Conservation (phyloP, 2,113 vertebrate genomes). For the Oryzias celebensis region DNA sequence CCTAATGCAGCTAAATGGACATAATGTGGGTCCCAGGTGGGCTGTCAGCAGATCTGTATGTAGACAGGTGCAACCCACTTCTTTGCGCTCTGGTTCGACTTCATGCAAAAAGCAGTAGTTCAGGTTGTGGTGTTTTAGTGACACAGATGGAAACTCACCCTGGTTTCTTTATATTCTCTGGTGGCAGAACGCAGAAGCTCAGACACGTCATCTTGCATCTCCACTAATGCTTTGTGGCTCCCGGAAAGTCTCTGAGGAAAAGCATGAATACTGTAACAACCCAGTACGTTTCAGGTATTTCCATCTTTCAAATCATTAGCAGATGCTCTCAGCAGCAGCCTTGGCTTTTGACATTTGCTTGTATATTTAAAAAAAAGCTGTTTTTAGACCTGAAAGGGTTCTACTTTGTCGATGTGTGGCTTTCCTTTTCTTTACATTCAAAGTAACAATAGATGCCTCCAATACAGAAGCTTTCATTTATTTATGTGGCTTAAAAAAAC, state of each 20-base stretch:
- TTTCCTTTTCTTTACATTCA: slow-evolving; percentile 19
- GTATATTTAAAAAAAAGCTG: neutral
- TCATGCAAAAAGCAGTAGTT: slow-evolving; percentile 27
- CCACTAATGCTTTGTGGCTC: slow-evolving; percentile 95
- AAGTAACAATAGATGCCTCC: slow-evolving; percentile 32
- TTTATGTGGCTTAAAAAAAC: slow-evolving; percentile 40
- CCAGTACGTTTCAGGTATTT: slow-evolving; percentile 4
- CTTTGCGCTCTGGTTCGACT: slow-evolving; percentile 24
- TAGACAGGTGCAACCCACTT: slow-evolving; percentile 49
- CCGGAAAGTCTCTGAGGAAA: slow-evolving; percentile 89
- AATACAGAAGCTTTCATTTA: slow-evolving; percentile 46
- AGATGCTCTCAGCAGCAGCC: neutral
- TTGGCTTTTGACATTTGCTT: slow-evolving; percentile 2
- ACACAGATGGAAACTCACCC: slow-evolving; percentile 75
- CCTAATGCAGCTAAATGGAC: slow-evolving; percentile 57
- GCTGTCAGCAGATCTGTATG: slow-evolving; percentile 56
- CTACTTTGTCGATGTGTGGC: slow-evolving; percentile 12
- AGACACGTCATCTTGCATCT: slow-evolving; percentile 91
- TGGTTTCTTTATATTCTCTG: slow-evolving; percentile 83
- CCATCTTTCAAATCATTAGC: slow-evolving; percentile 3
- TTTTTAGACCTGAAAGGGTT: slow-evolving; percentile 10
- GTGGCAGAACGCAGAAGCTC: slow-evolving; percentile 86
- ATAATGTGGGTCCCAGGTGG: slow-evolving; percentile 63
- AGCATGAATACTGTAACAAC: slow-evolving; percentile 12
- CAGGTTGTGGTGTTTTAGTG: slow-evolving; percentile 2